A percentile compares a stretch with the other conserved stretches of the same genome.
These are phyloP conservation scores for Takifugu ocellatus DNA, from an alignment of 2,797 vertebrate genomes.

Conservation along the genomic window DNA sequence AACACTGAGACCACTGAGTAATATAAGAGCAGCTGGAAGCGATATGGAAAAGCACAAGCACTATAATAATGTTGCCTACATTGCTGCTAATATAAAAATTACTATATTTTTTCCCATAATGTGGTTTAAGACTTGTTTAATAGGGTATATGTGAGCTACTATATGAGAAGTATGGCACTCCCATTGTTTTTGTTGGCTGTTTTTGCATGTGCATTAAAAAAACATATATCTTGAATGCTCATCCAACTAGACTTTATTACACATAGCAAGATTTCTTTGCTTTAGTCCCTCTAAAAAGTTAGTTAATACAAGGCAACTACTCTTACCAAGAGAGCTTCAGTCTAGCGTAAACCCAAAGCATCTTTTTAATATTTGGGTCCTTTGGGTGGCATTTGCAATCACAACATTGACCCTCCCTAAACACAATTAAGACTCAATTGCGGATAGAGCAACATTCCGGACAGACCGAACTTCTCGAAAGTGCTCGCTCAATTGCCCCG, in stretches of 20 bases:
- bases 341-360: conserved; percentile 57
- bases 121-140: conserved; percentile 36
- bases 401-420: conserved; percentile 61
- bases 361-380: conserved; percentile 66
- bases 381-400: conserved; percentile 70
- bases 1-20: neutral
- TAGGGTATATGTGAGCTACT: conserved; percentile 34
- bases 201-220: neutral
- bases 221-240: no score
- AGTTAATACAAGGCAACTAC: conserved; percentile 18
- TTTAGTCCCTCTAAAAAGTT: conserved; percentile 60
- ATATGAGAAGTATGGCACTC: conserved; percentile 30
- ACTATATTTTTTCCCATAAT: conserved; percentile 12
- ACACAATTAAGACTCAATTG: conserved; percentile 72
- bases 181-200: conserved; percentile 14
- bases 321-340: conserved; percentile 41
- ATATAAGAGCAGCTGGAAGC: conserved; percentile 6
- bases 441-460: conserved; percentile 49
- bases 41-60: conserved; percentile 17
- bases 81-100: conserved; percentile 28
- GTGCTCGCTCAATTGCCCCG: conserved; percentile 62
- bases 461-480: conserved; percentile 64
- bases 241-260: neutral
- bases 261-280: conserved; percentile 37
- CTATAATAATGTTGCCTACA: conserved; percentile 5